Base-by-base conservation (phyloP, 2,888 invertebrate species). In the Matsumyia berberina region DNA sequence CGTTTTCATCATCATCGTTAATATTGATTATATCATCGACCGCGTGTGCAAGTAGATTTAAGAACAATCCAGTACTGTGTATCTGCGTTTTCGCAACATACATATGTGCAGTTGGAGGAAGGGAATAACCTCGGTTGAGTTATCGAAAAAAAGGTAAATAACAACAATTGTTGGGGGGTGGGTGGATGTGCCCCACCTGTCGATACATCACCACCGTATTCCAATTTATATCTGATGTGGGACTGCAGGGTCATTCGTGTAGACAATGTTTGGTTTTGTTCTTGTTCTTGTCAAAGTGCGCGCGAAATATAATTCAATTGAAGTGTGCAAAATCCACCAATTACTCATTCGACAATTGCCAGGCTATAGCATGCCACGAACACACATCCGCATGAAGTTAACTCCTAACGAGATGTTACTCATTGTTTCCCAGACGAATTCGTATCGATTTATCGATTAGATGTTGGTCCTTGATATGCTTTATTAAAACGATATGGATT, bases 11-110 rank as follows among this genome's bases (percentile, higher is more conserved):
- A 57, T 55, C 73, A 62, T 37, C 62, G 17, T 78, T 64, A 69
- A 64, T 83, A 83, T 83, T 58, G 78, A 83, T 83, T 83, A 62
- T 73, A 67, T 73, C 55, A 83, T 78, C 67, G 83, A 83, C 73
- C 73, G 70, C 17, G 11, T 53, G 66, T 73, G 72, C 19, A 67
- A 67, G 62, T 67, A 58, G 19, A 33, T 67, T 64, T 60, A 42
- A 31, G 17, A 55, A 46, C 17, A 29, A 51, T 24, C 58, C 35
- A 35, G 29, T 53, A 51, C 33, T 79, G 37, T 24, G 5, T 33
- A 44, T 35, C 55, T 12, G 29, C 4, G 2, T 62, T 77, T 55
- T 53, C 67, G 53, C 53, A 70, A 53, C 81, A 64, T 44, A 53
- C 62, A 60, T 72, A 66, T 82, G 70, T 39, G 58, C 29, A 12